Evolutionary conservation across 2,888 invertebrate genomes (phyloP).

Genomic region (Thysanoteuthis rhombus): DNA sequence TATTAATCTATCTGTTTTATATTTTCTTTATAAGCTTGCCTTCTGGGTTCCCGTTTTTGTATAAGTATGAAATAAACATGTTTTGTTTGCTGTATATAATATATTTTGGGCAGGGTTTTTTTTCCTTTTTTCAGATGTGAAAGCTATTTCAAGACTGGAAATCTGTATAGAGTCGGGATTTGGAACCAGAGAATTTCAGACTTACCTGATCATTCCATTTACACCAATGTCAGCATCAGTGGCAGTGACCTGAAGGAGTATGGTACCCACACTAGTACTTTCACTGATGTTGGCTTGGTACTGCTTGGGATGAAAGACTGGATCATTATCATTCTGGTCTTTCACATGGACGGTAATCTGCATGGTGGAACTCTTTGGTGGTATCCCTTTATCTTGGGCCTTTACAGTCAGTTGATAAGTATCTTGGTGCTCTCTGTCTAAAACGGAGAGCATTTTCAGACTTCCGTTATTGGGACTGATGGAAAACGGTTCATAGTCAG

Average conservation of each 20-base stretch:
- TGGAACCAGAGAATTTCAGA: background rate
- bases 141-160: no score
- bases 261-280: constrained; percentile 92
- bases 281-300: constrained; percentile 84
- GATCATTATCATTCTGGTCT: constrained; percentile 59
- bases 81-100: no score
- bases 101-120: no score
- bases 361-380: constrained; percentile 43
- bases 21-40: no score
- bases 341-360: constrained; percentile 46
- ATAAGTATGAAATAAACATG: no score
- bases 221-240: constrained; percentile 77
- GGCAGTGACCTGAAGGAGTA: constrained; percentile 80
- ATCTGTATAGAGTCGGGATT: no score
- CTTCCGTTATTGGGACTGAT: constrained; percentile 89
- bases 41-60: no score
- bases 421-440: constrained; percentile 75
- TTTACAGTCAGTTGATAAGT: constrained; percentile 55
- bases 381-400: constrained; percentile 57
- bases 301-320: constrained; percentile 74
- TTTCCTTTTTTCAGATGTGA: no score
- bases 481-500: constrained; percentile 78
- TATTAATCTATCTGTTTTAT: no score
- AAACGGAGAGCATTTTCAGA: constrained; percentile 82
- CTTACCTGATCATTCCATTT: constrained; percentile 84